These are phyloP conservation scores for Cherax quadricarinatus DNA, from an alignment of 1,140 invertebrate genomes.

Conservation along the genomic window DNA sequence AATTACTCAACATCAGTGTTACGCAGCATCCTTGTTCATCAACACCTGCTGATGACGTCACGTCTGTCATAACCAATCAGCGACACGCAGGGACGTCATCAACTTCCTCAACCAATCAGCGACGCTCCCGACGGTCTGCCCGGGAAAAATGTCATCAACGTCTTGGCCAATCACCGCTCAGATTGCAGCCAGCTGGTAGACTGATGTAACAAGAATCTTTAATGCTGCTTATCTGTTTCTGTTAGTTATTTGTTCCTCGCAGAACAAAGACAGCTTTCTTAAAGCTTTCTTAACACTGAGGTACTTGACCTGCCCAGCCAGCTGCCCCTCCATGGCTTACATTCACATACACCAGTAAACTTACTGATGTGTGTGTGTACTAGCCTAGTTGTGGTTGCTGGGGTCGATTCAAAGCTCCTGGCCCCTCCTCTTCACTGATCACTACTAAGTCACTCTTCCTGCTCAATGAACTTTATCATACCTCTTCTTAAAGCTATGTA, in stretches of 20 bases:
- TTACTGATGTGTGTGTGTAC: no score
- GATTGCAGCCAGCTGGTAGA: constrained; percentile 53
- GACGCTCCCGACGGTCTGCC: not conserved
- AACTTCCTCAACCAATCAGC: constrained; percentile 31
- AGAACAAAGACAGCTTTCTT: constrained; percentile 56
- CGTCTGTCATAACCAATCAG: not conserved
- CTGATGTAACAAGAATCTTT: constrained; percentile 66
- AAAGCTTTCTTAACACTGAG: not conserved
- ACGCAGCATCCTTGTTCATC: constrained; percentile 2
- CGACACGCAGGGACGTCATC: constrained; percentile 24
- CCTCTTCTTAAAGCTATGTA: no score
- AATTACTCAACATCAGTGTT: not conserved
- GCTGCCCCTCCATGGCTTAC: no score
- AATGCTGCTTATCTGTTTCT: constrained; percentile 51
- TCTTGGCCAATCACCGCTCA: constrained; percentile 40
- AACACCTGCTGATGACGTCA: constrained; percentile 55
- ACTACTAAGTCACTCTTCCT: no score
- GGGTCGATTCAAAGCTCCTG: no score
- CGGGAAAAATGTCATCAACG: constrained; percentile 18
- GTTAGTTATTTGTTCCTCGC: constrained; percentile 44
- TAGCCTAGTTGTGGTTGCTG: no score
- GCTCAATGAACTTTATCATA: no score
- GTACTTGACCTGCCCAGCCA: constrained; percentile 10
- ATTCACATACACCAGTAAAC: not conserved
- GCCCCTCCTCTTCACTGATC: no score